Percentiles rank a stretch among this genome's conserved stretches.
Evolutionary conservation across 2,888 invertebrate genomes (phyloP).

Genomic region (Palloptera scutellata): DNA sequence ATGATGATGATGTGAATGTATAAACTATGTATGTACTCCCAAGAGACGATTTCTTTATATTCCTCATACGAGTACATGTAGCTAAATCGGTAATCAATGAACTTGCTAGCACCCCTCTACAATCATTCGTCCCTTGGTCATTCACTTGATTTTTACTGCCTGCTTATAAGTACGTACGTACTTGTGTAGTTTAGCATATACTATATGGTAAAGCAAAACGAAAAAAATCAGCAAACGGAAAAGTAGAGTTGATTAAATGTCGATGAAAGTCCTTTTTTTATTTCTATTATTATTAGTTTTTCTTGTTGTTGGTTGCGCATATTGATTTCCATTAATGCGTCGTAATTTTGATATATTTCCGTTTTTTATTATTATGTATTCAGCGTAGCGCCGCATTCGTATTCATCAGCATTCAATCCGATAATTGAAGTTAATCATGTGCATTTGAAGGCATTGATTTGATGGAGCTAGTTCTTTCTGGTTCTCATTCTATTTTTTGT

Average conservation of each 20-base stretch:
- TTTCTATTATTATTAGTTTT: conserved; percentile 1
- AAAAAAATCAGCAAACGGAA: conserved; percentile 31
- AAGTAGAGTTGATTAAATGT: conserved; percentile 41
- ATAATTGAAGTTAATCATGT: conserved; percentile 59
- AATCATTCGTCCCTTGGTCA: conserved; percentile 34
- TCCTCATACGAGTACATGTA: not conserved
- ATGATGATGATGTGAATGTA: not conserved
- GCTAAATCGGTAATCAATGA: conserved; percentile 45
- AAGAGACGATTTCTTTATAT: not conserved
- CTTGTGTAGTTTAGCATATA: conserved; percentile 10
- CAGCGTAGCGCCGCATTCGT: not conserved
- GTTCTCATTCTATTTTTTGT: no score
- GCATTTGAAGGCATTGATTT: conserved; percentile 21
- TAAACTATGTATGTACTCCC: conserved; percentile 6
- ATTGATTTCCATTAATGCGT: conserved; percentile 51
- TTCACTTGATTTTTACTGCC: conserved; percentile 32
- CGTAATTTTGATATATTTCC: conserved; percentile 57
- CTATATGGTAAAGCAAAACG: conserved; percentile 12
- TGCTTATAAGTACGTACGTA: conserved; percentile 29
- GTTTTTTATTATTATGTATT: conserved; percentile 35
- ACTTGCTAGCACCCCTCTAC: conserved; percentile 26
- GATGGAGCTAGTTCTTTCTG: not conserved
- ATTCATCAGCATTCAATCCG: conserved; percentile 29
- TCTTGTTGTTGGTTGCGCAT: conserved; percentile 30
- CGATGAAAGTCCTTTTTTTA: conserved; percentile 29